Percentiles rank a stretch among this genome's conserved stretches.
Evolutionary conservation across 2,888 invertebrate species (phyloP).

Genomic region (Allolobophora icterica): DNA sequence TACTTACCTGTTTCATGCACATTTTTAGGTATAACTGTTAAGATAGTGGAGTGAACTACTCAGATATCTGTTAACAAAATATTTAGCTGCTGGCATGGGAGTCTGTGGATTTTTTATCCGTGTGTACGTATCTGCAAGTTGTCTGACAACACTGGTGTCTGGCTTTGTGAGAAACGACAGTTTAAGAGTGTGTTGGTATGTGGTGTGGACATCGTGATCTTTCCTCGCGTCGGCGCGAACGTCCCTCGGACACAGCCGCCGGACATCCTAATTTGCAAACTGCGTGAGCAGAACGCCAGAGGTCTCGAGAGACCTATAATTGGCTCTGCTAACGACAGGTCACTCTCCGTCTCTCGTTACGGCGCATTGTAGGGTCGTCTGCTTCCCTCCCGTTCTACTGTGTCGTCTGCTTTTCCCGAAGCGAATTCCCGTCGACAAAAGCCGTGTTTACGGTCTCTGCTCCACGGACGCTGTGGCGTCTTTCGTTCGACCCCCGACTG

Average conservation of each 20-base stretch:
- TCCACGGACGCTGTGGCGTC: not conserved
- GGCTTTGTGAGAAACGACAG: not conserved
- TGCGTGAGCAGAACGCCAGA: not conserved
- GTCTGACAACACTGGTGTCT: not conserved
- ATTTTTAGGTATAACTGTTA: not conserved
- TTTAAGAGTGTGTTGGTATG: not conserved
- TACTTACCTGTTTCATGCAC: not conserved
- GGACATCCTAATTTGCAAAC: constrained; percentile 8
- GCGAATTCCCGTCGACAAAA: not conserved
- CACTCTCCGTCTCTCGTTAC: not conserved
- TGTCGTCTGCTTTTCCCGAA: not conserved
- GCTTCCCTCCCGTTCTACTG: not conserved
- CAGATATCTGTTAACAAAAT: not conserved
- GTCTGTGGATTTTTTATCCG: not conserved
- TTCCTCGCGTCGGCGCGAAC: not conserved
- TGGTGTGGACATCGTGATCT: not conserved
- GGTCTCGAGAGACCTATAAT: not conserved
- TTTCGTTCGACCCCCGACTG: not conserved
- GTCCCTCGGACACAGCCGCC: not conserved
- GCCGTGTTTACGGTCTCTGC: not conserved
- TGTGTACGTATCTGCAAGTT: not conserved
- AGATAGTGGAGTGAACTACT: not conserved
- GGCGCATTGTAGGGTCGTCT: not conserved
- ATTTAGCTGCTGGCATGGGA: not conserved
- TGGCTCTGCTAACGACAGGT: not conserved